Conservation (phyloP, 2,113 vertebrate genomes). For the Strigops habroptila region DNA sequence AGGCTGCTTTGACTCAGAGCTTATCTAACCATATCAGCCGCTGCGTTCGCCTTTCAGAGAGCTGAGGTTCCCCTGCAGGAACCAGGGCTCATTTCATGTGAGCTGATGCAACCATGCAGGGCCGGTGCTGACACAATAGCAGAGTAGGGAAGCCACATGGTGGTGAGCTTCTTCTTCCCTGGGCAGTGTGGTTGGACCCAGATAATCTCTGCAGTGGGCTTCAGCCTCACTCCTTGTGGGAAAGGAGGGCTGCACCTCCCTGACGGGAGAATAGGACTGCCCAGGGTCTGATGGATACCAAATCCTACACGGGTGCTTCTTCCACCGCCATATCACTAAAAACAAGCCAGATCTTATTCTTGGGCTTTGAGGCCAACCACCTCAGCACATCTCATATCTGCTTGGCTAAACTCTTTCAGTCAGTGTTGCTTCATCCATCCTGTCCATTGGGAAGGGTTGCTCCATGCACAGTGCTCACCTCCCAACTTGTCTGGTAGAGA, state of each 20-base stretch:
- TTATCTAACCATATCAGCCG: slow-evolving; percentile 40
- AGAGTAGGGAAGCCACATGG: neutral
- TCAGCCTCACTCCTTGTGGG: rapidly evolving
- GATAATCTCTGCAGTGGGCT: neutral
- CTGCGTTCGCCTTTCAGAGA: neutral
- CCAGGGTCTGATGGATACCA: neutral
- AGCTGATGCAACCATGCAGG: neutral
- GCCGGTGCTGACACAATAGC: rapidly evolving
- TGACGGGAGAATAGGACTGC: neutral
- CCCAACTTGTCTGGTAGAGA: neutral
- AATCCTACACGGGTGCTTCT: neutral
- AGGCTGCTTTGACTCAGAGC: slow-evolving; percentile 53
- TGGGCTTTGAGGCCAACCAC: neutral
- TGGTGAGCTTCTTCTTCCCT: neutral
- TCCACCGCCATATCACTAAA: neutral
- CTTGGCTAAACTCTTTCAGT: neutral
- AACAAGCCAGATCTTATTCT: neutral
- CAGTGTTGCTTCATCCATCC: neutral
- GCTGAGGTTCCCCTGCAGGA: neutral
- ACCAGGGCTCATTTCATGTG: slow-evolving; percentile 17
- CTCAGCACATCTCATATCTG: neutral
- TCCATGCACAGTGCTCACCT: neutral
- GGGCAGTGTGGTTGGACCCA: neutral
- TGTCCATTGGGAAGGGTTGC: neutral
- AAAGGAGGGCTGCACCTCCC: neutral